These are phyloP conservation scores for Drosophila fuyamai DNA, from an alignment of 1,140 invertebrate species.

Conservation along the genomic window DNA sequence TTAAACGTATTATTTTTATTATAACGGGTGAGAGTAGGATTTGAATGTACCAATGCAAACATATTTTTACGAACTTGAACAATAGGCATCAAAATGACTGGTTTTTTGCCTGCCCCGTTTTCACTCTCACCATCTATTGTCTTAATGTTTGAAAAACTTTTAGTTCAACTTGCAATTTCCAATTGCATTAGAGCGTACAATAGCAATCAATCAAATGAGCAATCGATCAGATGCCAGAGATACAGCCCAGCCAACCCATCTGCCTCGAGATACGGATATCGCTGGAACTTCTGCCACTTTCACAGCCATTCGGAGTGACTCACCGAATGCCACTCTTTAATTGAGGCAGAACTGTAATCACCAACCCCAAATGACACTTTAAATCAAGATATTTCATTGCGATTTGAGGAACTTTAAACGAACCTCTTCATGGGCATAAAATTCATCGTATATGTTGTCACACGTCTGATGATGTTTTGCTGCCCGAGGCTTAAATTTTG, in stretches of 20 bases:
- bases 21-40: background rate
- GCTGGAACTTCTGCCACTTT: constrained; percentile 36
- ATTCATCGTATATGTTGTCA: background rate
- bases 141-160: constrained; percentile 30
- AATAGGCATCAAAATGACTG: background rate
- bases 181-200: constrained; percentile 21
- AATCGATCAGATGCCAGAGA: constrained; percentile 34
- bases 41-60: no score
- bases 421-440: constrained; percentile 23
- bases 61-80: background rate
- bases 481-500: constrained; percentile 8
- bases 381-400: background rate
- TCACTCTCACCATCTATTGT: constrained; percentile 29
- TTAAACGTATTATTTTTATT: background rate
- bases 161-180: constrained; percentile 34
- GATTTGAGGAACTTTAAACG: constrained; percentile 1
- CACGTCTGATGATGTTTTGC: constrained; percentile 9
- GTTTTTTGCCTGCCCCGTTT: constrained; percentile 6
- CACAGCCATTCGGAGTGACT: constrained; percentile 46
- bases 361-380: background rate
- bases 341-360: background rate
- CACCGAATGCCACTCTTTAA: constrained; percentile 16
- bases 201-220: constrained; percentile 40
- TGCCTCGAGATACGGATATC: constrained; percentile 15
- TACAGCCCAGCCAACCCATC: constrained; percentile 8